Percentiles rank a stretch among this genome's conserved stretches.
phyloP scores from a whole-genome alignment of 2,113 vertebrate species.

The Eira barbara region DNA sequence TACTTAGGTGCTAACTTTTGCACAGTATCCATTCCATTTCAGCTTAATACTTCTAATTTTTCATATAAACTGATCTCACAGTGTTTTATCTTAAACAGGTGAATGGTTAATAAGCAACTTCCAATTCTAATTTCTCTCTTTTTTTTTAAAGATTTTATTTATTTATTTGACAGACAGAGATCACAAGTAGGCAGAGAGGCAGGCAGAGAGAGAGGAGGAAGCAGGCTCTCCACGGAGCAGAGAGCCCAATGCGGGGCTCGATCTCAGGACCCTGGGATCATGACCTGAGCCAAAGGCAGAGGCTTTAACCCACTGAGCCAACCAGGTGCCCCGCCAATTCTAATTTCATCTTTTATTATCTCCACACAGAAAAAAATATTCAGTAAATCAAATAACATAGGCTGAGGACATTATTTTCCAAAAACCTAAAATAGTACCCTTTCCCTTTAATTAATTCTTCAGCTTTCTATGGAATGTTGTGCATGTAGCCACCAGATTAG shows the following conservation, averaged over 20 bases:
- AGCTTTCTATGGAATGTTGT: not conserved
- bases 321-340: not conserved
- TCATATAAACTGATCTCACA: not conserved
- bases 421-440: not conserved
- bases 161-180: no score
- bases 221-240: no score
- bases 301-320: no score
- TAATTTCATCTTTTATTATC: not conserved
- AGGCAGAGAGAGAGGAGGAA: no score
- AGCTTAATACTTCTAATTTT: conserved; percentile 11
- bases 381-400: not conserved
- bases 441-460: not conserved
- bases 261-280: no score
- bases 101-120: not conserved
- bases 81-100: conserved; percentile 14
- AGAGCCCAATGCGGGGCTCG: no score
- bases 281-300: no score
- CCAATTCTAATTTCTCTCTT: not conserved
- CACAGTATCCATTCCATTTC: not conserved
- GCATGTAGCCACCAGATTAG: not conserved
- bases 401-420: not conserved
- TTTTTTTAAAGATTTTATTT: not conserved
- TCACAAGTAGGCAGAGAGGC: no score
- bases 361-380: not conserved
- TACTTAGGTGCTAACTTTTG: not conserved